Base-by-base conservation (phyloP, 37 sponge, comb jelly and placozoan species). In the Ephydatia muelleri region DNA sequence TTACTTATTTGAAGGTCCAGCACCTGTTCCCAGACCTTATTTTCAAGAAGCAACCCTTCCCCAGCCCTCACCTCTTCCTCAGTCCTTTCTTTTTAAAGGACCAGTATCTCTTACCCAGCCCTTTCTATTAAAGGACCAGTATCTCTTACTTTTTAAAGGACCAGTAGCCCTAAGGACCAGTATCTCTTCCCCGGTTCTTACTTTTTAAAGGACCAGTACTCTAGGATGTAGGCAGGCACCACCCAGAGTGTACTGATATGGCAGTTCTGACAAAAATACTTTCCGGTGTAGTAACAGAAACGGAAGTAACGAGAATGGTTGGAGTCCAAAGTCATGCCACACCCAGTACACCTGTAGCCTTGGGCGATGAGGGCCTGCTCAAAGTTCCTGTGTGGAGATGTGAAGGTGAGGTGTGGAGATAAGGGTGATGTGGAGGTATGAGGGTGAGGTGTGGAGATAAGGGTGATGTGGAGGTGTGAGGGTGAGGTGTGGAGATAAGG, bases 221-320 rank as follows among this genome's bases (percentile, higher is more conserved):
- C 82, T 21, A 99, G 75, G 33, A 99, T 82, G 37, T 91, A 75
- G 28, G 95, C 97, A 0, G 99, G 99, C 26, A 99, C 80, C 27
- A 88, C 31, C 35, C 83, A 57, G 33, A 78, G 76, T 28, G 86
- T 57, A 66, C 89, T 91, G 49, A 85, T 80, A 68, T 97, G 97
- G 72, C 99, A 99, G 38, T 86, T 97, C 70, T 90, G 93, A 36
- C 99, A 99, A 90, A 99, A 99, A 72, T 99, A 99, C 64, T 91
- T 94, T 13, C 97, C 97, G n/a, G 87, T 78, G 86, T 99, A 99
- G 77, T 97, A 72, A 70, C 99, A 99, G 72, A 94, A 97, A 19
- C 96, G 83, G 79, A 95, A 97, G 67, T 78, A 75, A 22, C 92
- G 92, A n/a, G 91, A 64, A 21, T 89, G 85, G 30, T 72, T 70